Conservation (phyloP, 2,888 invertebrate species). For the Netelia inedita region DNA sequence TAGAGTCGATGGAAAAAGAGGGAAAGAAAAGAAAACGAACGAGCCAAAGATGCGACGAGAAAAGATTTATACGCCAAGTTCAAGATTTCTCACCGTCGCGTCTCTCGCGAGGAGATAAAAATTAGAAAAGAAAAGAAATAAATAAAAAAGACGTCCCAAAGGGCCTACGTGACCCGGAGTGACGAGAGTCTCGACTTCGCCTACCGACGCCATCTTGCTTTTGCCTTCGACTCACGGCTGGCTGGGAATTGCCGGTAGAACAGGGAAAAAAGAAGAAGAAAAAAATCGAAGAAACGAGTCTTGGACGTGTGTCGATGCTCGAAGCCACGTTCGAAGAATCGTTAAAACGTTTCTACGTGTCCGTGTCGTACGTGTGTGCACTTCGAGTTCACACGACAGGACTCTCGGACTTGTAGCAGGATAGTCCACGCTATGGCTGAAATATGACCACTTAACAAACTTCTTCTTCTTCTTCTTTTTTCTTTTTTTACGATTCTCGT, state of each 20-base stretch:
- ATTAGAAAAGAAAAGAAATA: background rate
- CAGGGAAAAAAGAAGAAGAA: no score
- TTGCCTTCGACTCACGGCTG: background rate
- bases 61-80: background rate
- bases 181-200: background rate
- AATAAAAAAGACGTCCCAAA: background rate
- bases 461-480: no score
- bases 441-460: no score
- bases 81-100: background rate
- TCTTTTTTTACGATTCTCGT: no score
- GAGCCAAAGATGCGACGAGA: background rate
- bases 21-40: background rate
- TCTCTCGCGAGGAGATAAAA: background rate
- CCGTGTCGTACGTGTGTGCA: background rate
- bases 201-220: background rate
- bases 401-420: no score
- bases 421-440: no score
- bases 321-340: background rate
- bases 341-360: background rate
- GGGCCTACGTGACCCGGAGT: slow-evolving; percentile 31
- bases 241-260: no score
- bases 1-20: background rate
- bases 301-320: background rate
- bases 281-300: no score
- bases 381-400: background rate